phyloP scores from a whole-genome alignment of 2,113 vertebrate species.

The Parus major region DNA sequence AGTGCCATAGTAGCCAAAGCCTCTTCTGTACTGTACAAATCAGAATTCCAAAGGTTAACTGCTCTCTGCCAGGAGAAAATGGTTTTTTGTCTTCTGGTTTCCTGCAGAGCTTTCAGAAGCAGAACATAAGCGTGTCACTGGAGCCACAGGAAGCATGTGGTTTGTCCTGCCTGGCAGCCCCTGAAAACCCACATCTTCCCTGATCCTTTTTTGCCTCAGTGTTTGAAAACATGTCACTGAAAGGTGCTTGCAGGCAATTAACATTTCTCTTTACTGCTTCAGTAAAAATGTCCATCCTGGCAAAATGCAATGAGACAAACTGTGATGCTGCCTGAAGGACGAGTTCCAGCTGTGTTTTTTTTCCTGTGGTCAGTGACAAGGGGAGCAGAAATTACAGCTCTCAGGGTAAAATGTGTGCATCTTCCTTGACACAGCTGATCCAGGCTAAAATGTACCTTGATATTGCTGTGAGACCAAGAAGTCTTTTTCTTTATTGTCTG shows the following conservation, averaged over 20 bases:
- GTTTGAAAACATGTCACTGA: not conserved
- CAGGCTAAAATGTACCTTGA: not conserved
- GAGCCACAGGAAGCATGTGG: not conserved
- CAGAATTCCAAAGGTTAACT: not conserved
- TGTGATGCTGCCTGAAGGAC: not conserved
- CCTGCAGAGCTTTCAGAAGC: not conserved
- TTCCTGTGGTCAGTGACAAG: not conserved
- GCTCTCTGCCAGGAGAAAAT: not conserved
- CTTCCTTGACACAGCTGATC: not conserved
- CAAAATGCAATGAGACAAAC: not conserved
- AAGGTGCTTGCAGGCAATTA: not conserved
- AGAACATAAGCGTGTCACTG: not conserved
- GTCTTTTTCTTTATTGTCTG: not conserved
- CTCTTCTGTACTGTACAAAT: not conserved
- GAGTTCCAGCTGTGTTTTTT: not conserved
- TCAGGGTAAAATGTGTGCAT: not conserved
- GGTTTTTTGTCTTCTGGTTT: not conserved
- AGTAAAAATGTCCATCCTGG: not conserved
- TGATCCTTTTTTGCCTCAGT: not conserved
- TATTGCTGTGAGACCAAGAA: not conserved
- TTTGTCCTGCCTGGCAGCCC: not conserved
- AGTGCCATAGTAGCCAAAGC: not conserved
- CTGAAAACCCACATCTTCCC: not conserved
- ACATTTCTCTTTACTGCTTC: not conserved
- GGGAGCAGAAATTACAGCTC: not conserved